phyloP scores from a whole-genome alignment of 2,113 vertebrate genomes.

The Orycteropus afer region DNA sequence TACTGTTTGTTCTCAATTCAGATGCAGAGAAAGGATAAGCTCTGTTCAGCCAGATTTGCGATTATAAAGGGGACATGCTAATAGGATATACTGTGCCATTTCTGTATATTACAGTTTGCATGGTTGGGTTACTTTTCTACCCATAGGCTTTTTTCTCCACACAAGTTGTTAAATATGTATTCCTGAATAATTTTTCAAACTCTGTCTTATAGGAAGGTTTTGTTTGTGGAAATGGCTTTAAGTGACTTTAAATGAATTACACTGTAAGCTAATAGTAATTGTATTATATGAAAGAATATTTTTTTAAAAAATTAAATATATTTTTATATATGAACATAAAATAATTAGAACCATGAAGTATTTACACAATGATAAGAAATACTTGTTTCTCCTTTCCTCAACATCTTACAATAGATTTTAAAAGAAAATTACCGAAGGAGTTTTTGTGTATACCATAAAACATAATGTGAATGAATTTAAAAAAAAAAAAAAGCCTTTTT shows the following conservation, averaged over 20 bases:
- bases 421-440: background rate
- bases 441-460: constrained; percentile 39
- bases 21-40: constrained; percentile 38
- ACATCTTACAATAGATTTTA: background rate
- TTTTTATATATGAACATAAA: background rate
- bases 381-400: constrained; percentile 14
- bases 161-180: constrained; percentile 41
- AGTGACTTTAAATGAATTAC: background rate
- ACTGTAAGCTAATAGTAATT: constrained; percentile 13
- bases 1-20: background rate
- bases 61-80: constrained; percentile 49
- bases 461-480: constrained; percentile 6
- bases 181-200: constrained; percentile 50
- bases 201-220: constrained; percentile 50
- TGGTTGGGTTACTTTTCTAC: constrained; percentile 55
- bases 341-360: background rate
- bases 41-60: constrained; percentile 54
- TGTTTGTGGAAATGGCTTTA: constrained; percentile 31
- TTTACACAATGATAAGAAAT: background rate
- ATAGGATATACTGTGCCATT: constrained; percentile 37
- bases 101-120: constrained; percentile 28
- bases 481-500: background rate
- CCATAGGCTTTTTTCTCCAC: background rate
- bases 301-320: background rate
- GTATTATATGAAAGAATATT: background rate